phyloP scores from a whole-genome alignment of 2,797 vertebrate genomes.

The Triplophysa bombifrons region DNA sequence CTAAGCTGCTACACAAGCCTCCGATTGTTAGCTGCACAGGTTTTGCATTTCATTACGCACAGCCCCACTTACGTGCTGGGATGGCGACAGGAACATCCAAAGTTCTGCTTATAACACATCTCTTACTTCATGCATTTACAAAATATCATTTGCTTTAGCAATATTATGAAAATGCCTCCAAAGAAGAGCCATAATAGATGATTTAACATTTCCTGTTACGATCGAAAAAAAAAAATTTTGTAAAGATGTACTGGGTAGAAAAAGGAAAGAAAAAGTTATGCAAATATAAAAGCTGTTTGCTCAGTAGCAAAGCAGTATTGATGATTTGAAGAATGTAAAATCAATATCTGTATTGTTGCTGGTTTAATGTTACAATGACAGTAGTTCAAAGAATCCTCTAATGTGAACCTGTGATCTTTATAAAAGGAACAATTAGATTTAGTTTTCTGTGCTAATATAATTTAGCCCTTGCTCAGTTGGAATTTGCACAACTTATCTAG shows the following conservation, averaged over 20 bases:
- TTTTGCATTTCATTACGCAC: conserved; percentile 87
- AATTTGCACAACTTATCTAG: conserved; percentile 57
- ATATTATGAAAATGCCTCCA: too few relatives aligned
- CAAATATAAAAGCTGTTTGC: too few relatives aligned
- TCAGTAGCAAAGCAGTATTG: too few relatives aligned
- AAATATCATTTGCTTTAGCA: not conserved
- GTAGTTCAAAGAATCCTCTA: not conserved
- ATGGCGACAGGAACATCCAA: not conserved
- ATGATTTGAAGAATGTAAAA: not conserved
- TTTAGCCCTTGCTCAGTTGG: conserved; percentile 64
- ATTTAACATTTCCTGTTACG: too few relatives aligned
- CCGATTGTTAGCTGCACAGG: conserved; percentile 85
- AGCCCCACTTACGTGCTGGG: conserved; percentile 73
- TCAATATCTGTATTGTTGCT: not conserved
- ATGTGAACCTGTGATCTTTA: not conserved
- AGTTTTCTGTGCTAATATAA: conserved; percentile 61
- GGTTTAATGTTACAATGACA: not conserved
- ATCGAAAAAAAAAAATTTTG: too few relatives aligned
- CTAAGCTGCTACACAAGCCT: conserved; percentile 93
- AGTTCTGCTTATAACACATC: not conserved
- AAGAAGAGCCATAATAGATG: too few relatives aligned
- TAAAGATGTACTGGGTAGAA: too few relatives aligned
- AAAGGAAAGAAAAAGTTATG: too few relatives aligned
- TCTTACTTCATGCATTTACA: not conserved
- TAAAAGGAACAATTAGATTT: not conserved